Base-by-base conservation (phyloP, 2,888 invertebrate genomes). In the Salticus scenicus region DNA sequence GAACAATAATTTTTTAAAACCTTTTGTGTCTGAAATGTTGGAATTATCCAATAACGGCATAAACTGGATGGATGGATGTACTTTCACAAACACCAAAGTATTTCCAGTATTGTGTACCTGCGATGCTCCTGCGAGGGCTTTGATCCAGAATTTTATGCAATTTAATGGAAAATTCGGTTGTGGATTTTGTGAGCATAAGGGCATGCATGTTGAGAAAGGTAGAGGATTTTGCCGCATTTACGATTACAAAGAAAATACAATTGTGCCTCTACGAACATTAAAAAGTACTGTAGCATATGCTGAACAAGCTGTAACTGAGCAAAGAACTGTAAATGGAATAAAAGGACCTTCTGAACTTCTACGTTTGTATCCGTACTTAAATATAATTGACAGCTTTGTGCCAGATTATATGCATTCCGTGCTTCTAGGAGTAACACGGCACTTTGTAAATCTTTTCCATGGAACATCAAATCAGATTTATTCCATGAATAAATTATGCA, bases 321-420 rank as follows among this genome's bases (percentile, higher is more conserved):
- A 31, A 31, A 37, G 31, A 31, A 24, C 51, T 47, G 70, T 77
- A 0, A 77, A 66, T 27, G 69, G 77, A n/a, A 69, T 77, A 31
- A 77, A 69, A 28, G 77, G 70, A 14, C 37, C 57, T 12, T 84
- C 84, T 5, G 57, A 63, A 2, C 33, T 88, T 7, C 20, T 69
- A 14, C 0, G 17, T 1, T 57, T 86, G 27, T 63, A 63, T 31
- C 37, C 42, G 1, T 28, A 84, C 24, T 89, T 89, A 76, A 77
- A 89, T 73, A 87, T 88, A 17, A 71, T 89, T 14, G 64, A 71
- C n/a, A 88, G 88, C 37, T 85, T 88, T 63, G 70, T 84, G 5
- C 78, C 89, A 12, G 88, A 89, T 71, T 89, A 89, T 69, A 89
- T 89, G 89, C 89, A 89, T 71, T 88, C 88, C 57, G 88, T 89